These are phyloP conservation scores for Heterotis niloticus DNA, from an alignment of 2,113 vertebrate species.

Conservation along the genomic window DNA sequence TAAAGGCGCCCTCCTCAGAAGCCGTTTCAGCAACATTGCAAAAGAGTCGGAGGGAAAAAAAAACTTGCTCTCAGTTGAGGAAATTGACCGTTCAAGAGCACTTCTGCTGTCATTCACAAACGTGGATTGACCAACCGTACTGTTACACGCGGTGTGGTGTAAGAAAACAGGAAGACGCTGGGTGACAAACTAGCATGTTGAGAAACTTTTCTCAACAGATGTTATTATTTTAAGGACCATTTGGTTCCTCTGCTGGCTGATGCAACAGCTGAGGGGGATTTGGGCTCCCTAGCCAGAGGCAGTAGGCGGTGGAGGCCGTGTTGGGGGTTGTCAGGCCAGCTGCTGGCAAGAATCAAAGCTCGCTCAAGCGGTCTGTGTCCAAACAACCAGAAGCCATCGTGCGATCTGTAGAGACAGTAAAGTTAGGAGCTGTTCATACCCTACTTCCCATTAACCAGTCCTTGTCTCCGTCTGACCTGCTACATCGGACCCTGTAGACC, in stretches of 20 bases:
- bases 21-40: no score
- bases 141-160: background rate
- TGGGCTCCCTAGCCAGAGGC: background rate
- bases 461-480: no score
- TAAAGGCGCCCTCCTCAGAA: background rate
- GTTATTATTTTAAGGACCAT: conserved; percentile 8
- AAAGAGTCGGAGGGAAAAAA: no score
- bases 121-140: background rate
- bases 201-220: background rate
- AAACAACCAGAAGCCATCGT: background rate
- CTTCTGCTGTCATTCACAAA: no score
- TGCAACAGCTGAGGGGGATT: no score
- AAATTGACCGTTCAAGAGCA: background rate
- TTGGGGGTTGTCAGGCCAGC: background rate
- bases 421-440: no score
- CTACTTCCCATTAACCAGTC: no score
- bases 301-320: background rate
- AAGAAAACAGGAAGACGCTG: background rate
- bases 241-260: background rate
- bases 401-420: background rate
- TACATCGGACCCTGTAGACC: no score
- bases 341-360: background rate
- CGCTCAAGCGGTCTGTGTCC: background rate
- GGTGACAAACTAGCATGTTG: background rate
- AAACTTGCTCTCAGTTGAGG: background rate